Evolutionary conservation across 2,797 vertebrate species (phyloP), one percentile per base, ranked within the genome.

Genomic region (Acomys russatus): DNA sequence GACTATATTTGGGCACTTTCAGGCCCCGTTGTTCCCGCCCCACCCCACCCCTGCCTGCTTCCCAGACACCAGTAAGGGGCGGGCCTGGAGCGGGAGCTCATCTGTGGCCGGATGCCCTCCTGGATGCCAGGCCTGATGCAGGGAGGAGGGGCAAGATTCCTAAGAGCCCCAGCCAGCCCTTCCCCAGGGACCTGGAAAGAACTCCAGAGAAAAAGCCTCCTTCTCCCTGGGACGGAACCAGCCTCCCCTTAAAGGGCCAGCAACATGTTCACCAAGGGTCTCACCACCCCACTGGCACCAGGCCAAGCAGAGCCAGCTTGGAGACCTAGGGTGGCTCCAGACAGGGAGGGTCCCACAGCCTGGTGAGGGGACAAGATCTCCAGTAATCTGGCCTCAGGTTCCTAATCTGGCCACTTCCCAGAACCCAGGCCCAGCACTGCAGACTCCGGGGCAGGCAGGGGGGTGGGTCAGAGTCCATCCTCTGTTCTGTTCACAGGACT

Each of bases 1-100:
- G 98, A 92, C 98, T 98, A 98, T 98, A 98, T 98, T 98, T 98
- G 98, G 98, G 77, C 98, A 98, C 98, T 95, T 9, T 78, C 80
- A 97, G 97, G 97, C 96, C 98, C 98, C 87, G 94, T 84, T 51
- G 97, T 76, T 87, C 64, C 88, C 64, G 77, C 95, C 63, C 82
- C 83, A 68, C 61, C 94, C 96, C 56, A 0, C 77, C 97, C 94
- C 96, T 95, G 98, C 96, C 97, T 51, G 94, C 79, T 91, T 92
- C 97, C 63, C 86, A 96, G 90, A 97, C 97, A 85, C 97, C 84
- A 76, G 49, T 96, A 88, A 97, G 12, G 96, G 98, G 97, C 96
- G 95, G 95, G 97, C 95, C 15, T 93, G 90, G 94, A 92, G 96
- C 97, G 97, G 82, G 61, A 86, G 95, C 94, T 96, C 97, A 76